These are phyloP conservation scores for Andrena haemorrhoa DNA, from an alignment of 2,888 invertebrate genomes.

Conservation along the genomic window DNA sequence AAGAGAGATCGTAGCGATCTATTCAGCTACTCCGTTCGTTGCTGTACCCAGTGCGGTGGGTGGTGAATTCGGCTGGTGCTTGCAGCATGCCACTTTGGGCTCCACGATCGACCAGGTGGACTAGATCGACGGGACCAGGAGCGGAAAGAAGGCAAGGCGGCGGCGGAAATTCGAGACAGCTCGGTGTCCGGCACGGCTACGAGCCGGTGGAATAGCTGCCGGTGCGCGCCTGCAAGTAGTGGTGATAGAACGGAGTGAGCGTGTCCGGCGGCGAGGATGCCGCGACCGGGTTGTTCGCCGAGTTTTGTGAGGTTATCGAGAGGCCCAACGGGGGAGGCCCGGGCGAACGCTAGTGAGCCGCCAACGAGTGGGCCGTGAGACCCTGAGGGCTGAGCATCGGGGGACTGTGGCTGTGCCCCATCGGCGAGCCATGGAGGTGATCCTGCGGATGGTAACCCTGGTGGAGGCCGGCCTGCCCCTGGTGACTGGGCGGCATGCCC, in stretches of 20 bases:
- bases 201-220: slow-evolving; percentile 80
- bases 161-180: slow-evolving; percentile 31
- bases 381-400: slow-evolving; percentile 93
- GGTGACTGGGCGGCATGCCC: slow-evolving; percentile 90
- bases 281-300: slow-evolving; percentile 65
- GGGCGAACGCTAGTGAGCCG: slow-evolving; percentile 92
- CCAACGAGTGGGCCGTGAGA: slow-evolving; percentile 91
- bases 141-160: slow-evolving; percentile 18
- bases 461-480: slow-evolving; percentile 86
- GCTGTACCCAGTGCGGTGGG: slow-evolving; percentile 30
- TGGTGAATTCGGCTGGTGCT: background rate
- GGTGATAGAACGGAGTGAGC: slow-evolving; percentile 83
- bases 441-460: slow-evolving; percentile 92
- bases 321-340: slow-evolving; percentile 85
- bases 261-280: slow-evolving; percentile 75
- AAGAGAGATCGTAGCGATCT: slow-evolving; percentile 17
- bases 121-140: slow-evolving; percentile 26
- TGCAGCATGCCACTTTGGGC: slow-evolving; percentile 7
- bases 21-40: slow-evolving; percentile 22
- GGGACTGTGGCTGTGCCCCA: slow-evolving; percentile 92
- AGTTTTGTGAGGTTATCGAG: slow-evolving; percentile 80
- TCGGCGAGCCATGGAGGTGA: slow-evolving; percentile 93
- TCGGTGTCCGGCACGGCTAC: slow-evolving; percentile 76
- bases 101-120: slow-evolving; percentile 15
- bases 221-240: slow-evolving; percentile 83